A percentile compares a stretch with the other conserved stretches of the same genome.
These are phyloP conservation scores for Tamias sibiricus DNA, from an alignment of 2,113 vertebrate species.

Conservation along the genomic window DNA sequence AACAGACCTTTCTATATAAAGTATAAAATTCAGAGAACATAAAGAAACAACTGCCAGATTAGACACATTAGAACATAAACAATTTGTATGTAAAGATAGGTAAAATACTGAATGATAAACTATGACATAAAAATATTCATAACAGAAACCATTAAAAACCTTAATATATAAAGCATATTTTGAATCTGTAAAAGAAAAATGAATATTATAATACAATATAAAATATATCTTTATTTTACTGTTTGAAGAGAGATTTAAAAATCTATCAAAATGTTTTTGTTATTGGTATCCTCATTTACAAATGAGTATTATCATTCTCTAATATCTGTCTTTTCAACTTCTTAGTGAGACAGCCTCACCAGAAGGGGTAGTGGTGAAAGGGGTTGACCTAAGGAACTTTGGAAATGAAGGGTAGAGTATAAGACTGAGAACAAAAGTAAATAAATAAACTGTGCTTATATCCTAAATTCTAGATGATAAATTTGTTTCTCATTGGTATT, in stretches of 20 bases:
- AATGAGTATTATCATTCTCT: background rate
- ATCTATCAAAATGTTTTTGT: background rate
- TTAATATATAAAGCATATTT: background rate
- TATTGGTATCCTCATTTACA: background rate
- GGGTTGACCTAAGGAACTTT: background rate
- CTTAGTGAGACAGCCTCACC: background rate
- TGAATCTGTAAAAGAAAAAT: background rate
- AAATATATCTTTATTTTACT: background rate
- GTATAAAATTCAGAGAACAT: background rate
- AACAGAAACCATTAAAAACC: background rate
- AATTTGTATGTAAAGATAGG: background rate
- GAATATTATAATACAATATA: background rate
- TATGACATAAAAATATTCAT: background rate
- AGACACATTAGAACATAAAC: background rate
- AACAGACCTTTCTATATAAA: background rate
- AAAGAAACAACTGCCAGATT: background rate
- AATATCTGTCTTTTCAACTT: background rate
- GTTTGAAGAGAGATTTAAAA: background rate
- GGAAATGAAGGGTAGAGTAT: background rate
- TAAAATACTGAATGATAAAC: background rate
- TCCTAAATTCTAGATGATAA: background rate
- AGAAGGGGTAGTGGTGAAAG: background rate
- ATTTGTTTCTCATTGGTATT: background rate
- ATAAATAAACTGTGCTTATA: background rate
- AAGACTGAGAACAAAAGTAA: background rate